Percentiles rank a stretch among this genome's conserved stretches.
Conservation (phyloP, 2,797 vertebrate species). For the Melopsittacus undulatus region DNA sequence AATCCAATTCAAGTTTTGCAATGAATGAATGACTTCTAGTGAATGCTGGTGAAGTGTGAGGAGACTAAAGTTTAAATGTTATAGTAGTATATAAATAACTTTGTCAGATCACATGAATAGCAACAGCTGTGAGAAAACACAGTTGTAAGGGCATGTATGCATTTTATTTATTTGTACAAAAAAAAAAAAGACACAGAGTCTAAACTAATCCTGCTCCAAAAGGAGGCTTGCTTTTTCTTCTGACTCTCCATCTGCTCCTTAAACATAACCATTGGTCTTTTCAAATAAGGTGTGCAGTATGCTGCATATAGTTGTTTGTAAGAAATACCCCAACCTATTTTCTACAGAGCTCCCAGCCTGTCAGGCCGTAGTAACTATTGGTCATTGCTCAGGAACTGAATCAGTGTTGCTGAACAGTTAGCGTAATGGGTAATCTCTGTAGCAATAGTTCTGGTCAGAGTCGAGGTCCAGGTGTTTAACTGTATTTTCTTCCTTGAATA, state of each 20-base stretch:
- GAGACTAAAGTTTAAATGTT: neutral
- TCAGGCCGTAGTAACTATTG: neutral
- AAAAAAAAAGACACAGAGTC: neutral
- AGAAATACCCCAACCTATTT: neutral
- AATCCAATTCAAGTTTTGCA: neutral
- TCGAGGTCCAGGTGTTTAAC: neutral
- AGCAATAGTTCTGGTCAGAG: neutral
- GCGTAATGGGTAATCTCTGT: neutral
- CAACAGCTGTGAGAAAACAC: neutral
- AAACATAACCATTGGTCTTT: neutral
- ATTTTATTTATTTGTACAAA: neutral
- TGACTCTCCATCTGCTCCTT: neutral
- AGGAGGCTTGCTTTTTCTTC: neutral
- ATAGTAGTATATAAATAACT: neutral
- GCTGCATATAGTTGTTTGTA: neutral
- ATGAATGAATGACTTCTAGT: neutral
- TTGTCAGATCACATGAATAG: neutral
- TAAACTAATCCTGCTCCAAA: neutral
- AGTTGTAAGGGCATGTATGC: neutral
- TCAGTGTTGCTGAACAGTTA: neutral
- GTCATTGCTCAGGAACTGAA: neutral
- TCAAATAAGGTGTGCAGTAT: fast-evolving
- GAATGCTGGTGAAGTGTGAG: neutral
- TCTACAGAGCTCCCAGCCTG: neutral
- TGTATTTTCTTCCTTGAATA: neutral